Evolutionary conservation across 2,797 vertebrate genomes (phyloP).

Genomic region (Amblyraja radiata): DNA sequence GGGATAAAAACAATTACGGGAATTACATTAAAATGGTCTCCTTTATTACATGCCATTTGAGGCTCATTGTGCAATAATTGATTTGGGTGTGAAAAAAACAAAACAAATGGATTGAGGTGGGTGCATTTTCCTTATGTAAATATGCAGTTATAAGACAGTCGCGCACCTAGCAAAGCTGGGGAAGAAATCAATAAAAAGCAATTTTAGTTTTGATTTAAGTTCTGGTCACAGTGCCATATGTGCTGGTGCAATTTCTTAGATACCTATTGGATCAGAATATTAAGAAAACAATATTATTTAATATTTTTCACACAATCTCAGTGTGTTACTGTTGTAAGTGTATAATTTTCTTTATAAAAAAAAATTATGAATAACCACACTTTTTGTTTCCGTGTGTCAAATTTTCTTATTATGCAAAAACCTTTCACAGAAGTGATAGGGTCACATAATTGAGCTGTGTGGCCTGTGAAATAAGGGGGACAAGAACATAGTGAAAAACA

Average conservation of each 20-base stretch:
- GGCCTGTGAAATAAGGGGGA: background rate
- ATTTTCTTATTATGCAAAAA: background rate
- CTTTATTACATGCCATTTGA: constrained; percentile 71
- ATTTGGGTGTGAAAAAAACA: constrained; percentile 65
- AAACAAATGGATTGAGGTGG: constrained; percentile 61
- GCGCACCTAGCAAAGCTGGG: constrained; percentile 60
- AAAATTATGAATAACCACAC: constrained; percentile 57
- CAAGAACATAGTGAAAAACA: background rate
- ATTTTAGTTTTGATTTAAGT: constrained; percentile 62
- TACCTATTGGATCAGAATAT: constrained; percentile 63
- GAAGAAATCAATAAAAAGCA: constrained; percentile 52
- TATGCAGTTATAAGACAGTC: constrained; percentile 49
- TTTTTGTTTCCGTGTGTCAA: constrained; percentile 49
- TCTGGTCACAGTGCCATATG: constrained; percentile 71
- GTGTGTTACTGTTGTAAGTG: constrained; percentile 66
- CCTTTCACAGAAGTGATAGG: background rate
- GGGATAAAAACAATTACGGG: constrained; percentile 49
- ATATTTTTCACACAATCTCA: constrained; percentile 64
- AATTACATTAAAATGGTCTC: constrained; percentile 58
- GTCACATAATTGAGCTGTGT: background rate
- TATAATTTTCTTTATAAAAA: constrained; percentile 64
- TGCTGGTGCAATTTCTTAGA: constrained; percentile 71
- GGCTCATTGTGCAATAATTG: constrained; percentile 94
- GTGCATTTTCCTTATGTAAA: constrained; percentile 50
- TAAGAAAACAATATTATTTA: constrained; percentile 65